phyloP scores from a whole-genome alignment of 2,888 invertebrate species.

The Ectemnius cavifrons region DNA sequence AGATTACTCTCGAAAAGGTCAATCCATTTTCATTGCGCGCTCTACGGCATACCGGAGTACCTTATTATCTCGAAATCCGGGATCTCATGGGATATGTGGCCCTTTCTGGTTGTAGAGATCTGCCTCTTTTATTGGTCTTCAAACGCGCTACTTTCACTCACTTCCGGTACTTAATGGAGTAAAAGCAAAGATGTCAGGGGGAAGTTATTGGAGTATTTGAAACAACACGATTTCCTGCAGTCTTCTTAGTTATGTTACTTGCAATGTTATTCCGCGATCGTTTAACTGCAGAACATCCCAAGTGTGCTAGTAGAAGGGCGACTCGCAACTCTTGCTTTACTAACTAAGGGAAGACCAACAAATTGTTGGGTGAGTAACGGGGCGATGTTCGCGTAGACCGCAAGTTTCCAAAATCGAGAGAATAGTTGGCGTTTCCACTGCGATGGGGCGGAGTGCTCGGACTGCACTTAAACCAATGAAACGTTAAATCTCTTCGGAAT shows the following conservation, averaged over 20 bases:
- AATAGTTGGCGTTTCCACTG: neutral
- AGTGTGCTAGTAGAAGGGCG: neutral
- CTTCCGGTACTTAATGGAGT: slow-evolving; percentile 4
- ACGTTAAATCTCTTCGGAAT: slow-evolving; percentile 1
- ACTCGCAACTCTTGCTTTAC: neutral
- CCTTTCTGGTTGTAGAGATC: slow-evolving; percentile 42
- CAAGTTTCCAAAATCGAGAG: neutral
- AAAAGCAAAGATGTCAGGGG: slow-evolving; percentile 1
- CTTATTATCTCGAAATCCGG: slow-evolving; percentile 62
- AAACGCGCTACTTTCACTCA: slow-evolving; percentile 20
- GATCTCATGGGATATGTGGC: slow-evolving; percentile 34
- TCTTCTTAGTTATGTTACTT: neutral
- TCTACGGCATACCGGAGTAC: slow-evolving; percentile 57
- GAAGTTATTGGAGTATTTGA: slow-evolving; percentile 10
- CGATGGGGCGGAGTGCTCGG: neutral
- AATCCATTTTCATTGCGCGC: slow-evolving; percentile 57
- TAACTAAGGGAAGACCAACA: slow-evolving; percentile 1
- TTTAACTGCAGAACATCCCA: too few relatives aligned
- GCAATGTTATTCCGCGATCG: neutral
- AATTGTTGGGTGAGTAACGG: neutral
- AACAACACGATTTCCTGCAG: neutral
- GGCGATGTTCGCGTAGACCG: neutral
- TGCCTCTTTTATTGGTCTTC: slow-evolving; percentile 48
- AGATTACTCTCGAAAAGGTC: slow-evolving; percentile 61
- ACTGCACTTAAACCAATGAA: slow-evolving; percentile 14